phyloP scores from a whole-genome alignment of 1,140 invertebrate genomes.

The Ectropis grisescens region DNA sequence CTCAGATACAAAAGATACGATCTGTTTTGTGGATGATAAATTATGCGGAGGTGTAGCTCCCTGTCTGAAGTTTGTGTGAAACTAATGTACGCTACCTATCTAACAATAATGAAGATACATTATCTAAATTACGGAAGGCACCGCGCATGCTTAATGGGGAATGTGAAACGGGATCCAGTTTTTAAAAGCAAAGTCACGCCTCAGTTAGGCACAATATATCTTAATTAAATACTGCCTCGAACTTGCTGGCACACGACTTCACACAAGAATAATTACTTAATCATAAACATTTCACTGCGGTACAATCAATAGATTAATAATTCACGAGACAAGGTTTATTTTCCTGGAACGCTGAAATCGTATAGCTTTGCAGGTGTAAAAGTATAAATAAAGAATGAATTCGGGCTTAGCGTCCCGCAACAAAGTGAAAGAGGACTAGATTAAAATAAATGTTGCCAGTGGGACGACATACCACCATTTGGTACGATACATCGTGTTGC shows the following conservation, averaged over 20 bases:
- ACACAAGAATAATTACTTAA: slow-evolving; percentile 43
- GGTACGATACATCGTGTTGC: slow-evolving; percentile 5
- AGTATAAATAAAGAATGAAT: slow-evolving; percentile 26
- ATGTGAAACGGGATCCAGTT: slow-evolving; percentile 36
- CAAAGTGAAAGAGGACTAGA: slow-evolving; percentile 14
- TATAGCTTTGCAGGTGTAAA: slow-evolving; percentile 17
- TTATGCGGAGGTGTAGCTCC: no score
- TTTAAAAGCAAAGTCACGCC: slow-evolving; percentile 53
- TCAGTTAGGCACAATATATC: slow-evolving; percentile 49
- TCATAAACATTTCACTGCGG: slow-evolving; percentile 14
- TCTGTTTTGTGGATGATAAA: no score
- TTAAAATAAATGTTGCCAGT: slow-evolving; percentile 31
- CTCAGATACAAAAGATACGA: no score
- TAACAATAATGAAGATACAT: slow-evolving; percentile 4
- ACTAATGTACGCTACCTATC: no score
- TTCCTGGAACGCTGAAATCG: slow-evolving; percentile 3
- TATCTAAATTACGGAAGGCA: slow-evolving; percentile 24
- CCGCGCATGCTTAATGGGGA: slow-evolving; percentile 30
- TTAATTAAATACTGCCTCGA: slow-evolving; percentile 55
- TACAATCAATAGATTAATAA: slow-evolving; percentile 20
- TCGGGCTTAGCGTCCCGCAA: slow-evolving; percentile 10
- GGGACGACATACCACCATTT: slow-evolving; percentile 9
- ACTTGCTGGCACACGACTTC: slow-evolving; percentile 27
- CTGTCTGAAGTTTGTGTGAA: no score
- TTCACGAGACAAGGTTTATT: no score